phyloP scores from a whole-genome alignment of 2,797 vertebrate genomes.

The Sebastes goodei region DNA sequence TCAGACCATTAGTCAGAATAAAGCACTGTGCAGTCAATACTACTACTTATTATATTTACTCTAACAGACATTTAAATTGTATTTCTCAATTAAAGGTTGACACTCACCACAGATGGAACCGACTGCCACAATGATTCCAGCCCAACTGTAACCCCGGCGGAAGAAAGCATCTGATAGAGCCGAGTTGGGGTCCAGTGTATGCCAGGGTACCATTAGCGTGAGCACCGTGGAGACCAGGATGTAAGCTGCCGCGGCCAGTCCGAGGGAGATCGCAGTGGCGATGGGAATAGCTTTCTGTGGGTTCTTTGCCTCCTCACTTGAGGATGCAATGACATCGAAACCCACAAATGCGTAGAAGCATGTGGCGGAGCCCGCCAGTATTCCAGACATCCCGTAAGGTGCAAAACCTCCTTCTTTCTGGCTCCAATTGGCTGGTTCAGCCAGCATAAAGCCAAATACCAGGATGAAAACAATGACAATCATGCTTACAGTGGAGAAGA shows the following conservation, averaged over 20 bases:
- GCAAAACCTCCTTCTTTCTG: conserved; percentile 90
- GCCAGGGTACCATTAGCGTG: conserved; percentile 96
- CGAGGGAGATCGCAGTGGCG: conserved; percentile 90
- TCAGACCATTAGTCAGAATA: conserved; percentile 45
- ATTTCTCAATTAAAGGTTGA: not conserved
- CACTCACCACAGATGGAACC: conserved; percentile 97
- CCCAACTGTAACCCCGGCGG: conserved; percentile 94
- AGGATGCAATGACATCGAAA: conserved; percentile 94
- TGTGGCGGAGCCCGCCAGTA: conserved; percentile 93
- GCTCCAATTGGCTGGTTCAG: conserved; percentile 91
- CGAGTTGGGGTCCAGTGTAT: conserved; percentile 90
- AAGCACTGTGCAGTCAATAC: not conserved
- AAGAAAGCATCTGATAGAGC: conserved; percentile 94
- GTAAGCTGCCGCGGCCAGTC: conserved; percentile 88
- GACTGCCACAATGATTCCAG: conserved; percentile 90
- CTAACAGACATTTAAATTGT: not conserved
- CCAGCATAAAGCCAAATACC: conserved; percentile 91
- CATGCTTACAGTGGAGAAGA: conserved; percentile 91
- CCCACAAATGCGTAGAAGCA: conserved; percentile 98
- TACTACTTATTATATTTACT: not conserved
- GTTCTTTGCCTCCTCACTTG: conserved; percentile 94
- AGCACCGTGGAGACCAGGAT: conserved; percentile 92
- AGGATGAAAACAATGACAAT: conserved; percentile 89
- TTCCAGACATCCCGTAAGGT: conserved; percentile 90
- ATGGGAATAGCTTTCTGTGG: conserved; percentile 90